A percentile compares a stretch with the other conserved stretches of the same genome.
phyloP scores from a whole-genome alignment of 2,888 invertebrate species.

The Dryocosmus kuriphilus region DNA sequence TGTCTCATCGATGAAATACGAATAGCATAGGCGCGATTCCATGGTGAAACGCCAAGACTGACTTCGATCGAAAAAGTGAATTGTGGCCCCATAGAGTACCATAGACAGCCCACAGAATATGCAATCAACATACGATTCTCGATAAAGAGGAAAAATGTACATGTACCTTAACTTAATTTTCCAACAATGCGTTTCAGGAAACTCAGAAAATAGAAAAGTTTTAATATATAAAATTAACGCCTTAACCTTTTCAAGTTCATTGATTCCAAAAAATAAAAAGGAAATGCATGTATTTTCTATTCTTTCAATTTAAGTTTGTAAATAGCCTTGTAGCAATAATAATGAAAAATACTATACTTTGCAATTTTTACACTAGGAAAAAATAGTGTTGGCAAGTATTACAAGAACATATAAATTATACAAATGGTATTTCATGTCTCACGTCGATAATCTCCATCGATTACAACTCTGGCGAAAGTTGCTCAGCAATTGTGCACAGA shows the following conservation, averaged over 20 bases:
- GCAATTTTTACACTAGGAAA: neutral
- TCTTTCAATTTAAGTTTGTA: neutral
- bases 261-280: too few species aligned
- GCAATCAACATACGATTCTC: neutral
- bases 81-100: slow-evolving; percentile 43
- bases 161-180: neutral
- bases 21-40: slow-evolving; percentile 20
- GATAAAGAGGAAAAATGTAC: slow-evolving; percentile 4
- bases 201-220: neutral
- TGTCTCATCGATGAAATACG: slow-evolving; percentile 45
- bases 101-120: slow-evolving; percentile 7
- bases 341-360: neutral
- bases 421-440: too few species aligned
- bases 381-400: neutral
- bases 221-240: too few species aligned
- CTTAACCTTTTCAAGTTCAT: too few species aligned
- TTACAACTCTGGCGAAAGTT: too few species aligned
- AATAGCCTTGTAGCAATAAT: neutral
- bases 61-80: slow-evolving; percentile 41
- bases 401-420: too few species aligned
- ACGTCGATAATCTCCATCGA: too few species aligned
- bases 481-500: too few species aligned
- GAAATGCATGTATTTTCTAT: neutral
- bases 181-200: neutral
- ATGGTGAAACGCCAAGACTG: slow-evolving; percentile 14